These are phyloP conservation scores for Arrhamphus sclerolepis DNA, from an alignment of 2,797 vertebrate species.

Conservation along the genomic window DNA sequence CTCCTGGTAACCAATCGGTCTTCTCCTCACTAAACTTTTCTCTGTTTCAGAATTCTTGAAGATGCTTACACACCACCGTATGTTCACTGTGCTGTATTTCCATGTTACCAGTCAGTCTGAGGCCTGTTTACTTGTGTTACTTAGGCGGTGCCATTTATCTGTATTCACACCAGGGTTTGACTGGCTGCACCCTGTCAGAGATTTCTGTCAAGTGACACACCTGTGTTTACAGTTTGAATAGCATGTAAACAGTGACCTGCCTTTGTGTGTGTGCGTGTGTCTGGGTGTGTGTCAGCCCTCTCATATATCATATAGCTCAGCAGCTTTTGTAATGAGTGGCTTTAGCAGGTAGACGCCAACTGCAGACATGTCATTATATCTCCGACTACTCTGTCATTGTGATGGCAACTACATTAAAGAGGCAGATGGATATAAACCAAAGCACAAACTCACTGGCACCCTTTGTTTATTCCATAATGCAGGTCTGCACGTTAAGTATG, in stretches of 20 bases:
- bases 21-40: not conserved
- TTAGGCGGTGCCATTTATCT: slow-evolving; percentile 43
- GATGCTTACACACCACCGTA: not conserved
- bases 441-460: slow-evolving; percentile 14
- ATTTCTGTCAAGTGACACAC: slow-evolving; percentile 62
- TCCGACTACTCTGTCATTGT: slow-evolving; percentile 66
- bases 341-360: slow-evolving; percentile 67
- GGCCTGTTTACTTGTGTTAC: slow-evolving; percentile 44
- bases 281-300: slow-evolving; percentile 27
- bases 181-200: slow-evolving; percentile 38
- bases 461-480: slow-evolving; percentile 38
- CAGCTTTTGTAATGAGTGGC: slow-evolving; percentile 69
- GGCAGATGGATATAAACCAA: slow-evolving; percentile 39
- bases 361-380: slow-evolving; percentile 68
- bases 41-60: not conserved
- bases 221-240: slow-evolving; percentile 67
- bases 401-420: slow-evolving; percentile 50
- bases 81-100: slow-evolving; percentile 26
- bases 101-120: slow-evolving; percentile 52
- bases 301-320: slow-evolving; percentile 51
- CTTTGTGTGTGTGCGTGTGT: slow-evolving; percentile 19
- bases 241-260: slow-evolving; percentile 44
- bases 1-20: too few species aligned
- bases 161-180: slow-evolving; percentile 33
- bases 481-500: not conserved